phyloP scores from a whole-genome alignment of 2,888 invertebrate genomes.

The Margaritifera margaritifera region DNA sequence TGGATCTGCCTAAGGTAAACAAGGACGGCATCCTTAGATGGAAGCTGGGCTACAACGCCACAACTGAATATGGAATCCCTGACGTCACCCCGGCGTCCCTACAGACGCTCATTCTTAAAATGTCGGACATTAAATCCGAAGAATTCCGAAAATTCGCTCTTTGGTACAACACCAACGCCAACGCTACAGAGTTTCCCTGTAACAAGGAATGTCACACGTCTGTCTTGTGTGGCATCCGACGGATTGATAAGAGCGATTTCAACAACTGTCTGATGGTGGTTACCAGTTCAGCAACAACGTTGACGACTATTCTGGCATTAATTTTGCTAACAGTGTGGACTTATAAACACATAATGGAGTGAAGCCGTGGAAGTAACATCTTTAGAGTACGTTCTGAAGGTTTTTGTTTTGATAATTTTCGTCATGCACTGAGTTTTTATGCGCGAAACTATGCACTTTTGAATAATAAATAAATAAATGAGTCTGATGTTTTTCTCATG shows the following conservation, averaged over 20 bases:
- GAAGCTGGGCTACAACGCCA: slow-evolving; percentile 88
- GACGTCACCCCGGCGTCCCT: slow-evolving; percentile 86
- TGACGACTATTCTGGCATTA: no score
- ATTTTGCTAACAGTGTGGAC: no score
- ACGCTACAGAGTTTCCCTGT: slow-evolving; percentile 22
- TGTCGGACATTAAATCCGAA: slow-evolving; percentile 9
- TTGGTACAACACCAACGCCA: slow-evolving; percentile 36
- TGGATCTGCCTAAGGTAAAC: slow-evolving; percentile 82
- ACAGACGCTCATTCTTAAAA: slow-evolving; percentile 78
- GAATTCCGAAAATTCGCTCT: slow-evolving; percentile 31
- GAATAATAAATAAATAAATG: no score
- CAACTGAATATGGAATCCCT: slow-evolving; percentile 83
- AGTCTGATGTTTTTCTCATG: no score
- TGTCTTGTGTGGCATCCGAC: slow-evolving; percentile 21
- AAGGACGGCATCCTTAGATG: slow-evolving; percentile 81
- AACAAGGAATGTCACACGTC: slow-evolving; percentile 25
- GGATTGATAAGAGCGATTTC: slow-evolving; percentile 11
- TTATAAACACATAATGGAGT: no score
- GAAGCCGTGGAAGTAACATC: no score
- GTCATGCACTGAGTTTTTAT: no score
- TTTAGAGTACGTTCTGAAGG: no score
- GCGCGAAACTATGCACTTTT: no score
- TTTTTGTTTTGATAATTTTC: no score
- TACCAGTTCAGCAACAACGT: no score
- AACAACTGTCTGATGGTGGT: slow-evolving; percentile 11